phyloP scores from a whole-genome alignment of 2,113 vertebrate genomes.

The Zosterops lateralis region DNA sequence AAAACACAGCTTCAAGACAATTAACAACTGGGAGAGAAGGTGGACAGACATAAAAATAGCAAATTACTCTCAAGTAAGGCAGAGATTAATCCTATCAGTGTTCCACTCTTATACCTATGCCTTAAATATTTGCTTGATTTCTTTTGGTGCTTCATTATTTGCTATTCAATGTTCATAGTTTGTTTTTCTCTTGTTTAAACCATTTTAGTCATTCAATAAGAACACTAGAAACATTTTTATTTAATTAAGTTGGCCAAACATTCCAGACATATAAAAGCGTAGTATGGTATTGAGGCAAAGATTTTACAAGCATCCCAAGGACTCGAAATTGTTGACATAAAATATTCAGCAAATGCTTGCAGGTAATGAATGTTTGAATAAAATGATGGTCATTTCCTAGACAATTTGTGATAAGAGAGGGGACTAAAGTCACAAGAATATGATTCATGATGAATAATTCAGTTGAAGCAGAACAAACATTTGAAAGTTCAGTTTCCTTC shows the following conservation, averaged over 20 bases:
- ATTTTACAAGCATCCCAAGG: background rate
- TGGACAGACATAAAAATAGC: background rate
- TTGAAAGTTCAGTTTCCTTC: background rate
- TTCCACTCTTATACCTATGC: background rate
- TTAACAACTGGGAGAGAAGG: background rate
- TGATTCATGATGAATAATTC: background rate
- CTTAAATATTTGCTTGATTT: background rate
- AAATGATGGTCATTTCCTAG: background rate
- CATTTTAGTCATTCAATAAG: background rate
- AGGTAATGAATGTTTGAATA: slow-evolving; percentile 42
- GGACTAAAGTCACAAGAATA: background rate
- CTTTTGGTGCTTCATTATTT: background rate
- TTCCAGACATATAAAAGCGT: background rate
- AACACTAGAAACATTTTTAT: background rate
- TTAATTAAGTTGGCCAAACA: background rate
- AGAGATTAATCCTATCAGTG: background rate
- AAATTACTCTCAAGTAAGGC: background rate
- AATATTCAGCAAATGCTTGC: slow-evolving; percentile 13
- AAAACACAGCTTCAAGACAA: background rate
- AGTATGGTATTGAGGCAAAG: background rate
- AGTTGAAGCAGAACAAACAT: background rate
- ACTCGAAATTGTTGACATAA: slow-evolving; percentile 7
- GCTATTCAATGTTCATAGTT: background rate
- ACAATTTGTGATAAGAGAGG: background rate
- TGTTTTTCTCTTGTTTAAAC: background rate